Conservation (phyloP, 2,113 vertebrate genomes). For the zebrafish (Danio rerio) region DNA sequence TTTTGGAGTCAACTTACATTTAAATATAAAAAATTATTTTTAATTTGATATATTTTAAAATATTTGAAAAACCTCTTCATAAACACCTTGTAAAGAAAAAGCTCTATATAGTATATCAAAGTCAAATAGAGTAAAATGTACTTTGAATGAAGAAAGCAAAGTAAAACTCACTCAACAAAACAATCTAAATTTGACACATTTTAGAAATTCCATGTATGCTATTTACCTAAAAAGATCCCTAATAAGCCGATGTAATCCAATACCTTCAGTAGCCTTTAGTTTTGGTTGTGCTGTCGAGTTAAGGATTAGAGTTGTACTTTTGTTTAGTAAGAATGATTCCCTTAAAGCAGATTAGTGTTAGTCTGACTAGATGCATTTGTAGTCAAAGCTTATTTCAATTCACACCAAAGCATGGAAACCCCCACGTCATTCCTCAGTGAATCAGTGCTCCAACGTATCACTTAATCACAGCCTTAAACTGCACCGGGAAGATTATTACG, state of each 20-base stretch:
- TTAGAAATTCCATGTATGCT: too few species aligned
- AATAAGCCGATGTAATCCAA: constrained; percentile 60
- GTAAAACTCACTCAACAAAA: too few species aligned
- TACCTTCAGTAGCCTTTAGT: constrained; percentile 60
- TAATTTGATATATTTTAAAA: too few species aligned
- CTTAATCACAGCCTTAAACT: background rate
- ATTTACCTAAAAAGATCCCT: too few species aligned
- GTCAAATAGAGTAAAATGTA: too few species aligned
- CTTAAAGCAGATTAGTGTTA: constrained; percentile 43
- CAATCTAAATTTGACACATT: too few species aligned
- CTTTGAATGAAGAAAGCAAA: too few species aligned
- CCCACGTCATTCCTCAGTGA: background rate
- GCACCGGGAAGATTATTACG: background rate
- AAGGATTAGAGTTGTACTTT: constrained; percentile 56
- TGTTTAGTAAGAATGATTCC: constrained; percentile 65
- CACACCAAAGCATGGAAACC: background rate
- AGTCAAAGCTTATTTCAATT: constrained; percentile 14
- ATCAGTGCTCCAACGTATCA: background rate
- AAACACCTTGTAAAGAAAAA: too few species aligned
- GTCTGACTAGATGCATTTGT: constrained; percentile 3
- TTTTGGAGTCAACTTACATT: too few species aligned
- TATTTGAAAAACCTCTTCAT: too few species aligned
- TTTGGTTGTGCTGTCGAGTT: constrained; percentile 62
- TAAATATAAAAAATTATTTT: too few species aligned
- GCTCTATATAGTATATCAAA: too few species aligned